Percentiles rank a stretch among this genome's conserved stretches.
Evolutionary conservation across 2,113 vertebrate genomes (phyloP).

Genomic region (Stercorarius parasiticus): DNA sequence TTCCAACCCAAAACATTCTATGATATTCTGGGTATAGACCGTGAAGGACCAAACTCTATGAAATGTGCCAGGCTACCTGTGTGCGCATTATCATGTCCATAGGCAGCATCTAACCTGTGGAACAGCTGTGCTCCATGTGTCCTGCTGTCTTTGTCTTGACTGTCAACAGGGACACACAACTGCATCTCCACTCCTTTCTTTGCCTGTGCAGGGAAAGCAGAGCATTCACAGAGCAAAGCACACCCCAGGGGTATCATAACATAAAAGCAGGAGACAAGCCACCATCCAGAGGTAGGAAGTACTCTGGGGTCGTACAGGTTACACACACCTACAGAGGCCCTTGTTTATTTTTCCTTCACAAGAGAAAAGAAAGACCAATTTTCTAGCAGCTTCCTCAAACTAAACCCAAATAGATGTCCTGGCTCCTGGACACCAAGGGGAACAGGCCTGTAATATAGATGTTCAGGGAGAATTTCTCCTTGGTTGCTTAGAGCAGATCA

Average conservation of each 20-base stretch:
- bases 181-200: not conserved
- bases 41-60: not conserved
- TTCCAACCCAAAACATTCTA: not conserved
- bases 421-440: not conserved
- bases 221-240: not conserved
- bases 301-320: not conserved
- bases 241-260: fast-evolving
- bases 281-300: not conserved
- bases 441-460: not conserved
- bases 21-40: not conserved
- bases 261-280: not conserved
- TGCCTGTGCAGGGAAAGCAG: not conserved
- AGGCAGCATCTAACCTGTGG: not conserved
- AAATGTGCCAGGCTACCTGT: not conserved
- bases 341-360: not conserved
- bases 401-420: not conserved
- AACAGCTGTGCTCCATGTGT: not conserved
- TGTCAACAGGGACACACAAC: not conserved
- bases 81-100: not conserved
- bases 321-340: not conserved
- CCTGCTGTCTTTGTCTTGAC: not conserved
- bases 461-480: not conserved
- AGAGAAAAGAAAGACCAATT: not conserved
- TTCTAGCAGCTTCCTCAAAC: not conserved
- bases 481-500: not conserved